phyloP scores from a whole-genome alignment of 2,113 vertebrate species.

The Thalassoma bifasciatum region DNA sequence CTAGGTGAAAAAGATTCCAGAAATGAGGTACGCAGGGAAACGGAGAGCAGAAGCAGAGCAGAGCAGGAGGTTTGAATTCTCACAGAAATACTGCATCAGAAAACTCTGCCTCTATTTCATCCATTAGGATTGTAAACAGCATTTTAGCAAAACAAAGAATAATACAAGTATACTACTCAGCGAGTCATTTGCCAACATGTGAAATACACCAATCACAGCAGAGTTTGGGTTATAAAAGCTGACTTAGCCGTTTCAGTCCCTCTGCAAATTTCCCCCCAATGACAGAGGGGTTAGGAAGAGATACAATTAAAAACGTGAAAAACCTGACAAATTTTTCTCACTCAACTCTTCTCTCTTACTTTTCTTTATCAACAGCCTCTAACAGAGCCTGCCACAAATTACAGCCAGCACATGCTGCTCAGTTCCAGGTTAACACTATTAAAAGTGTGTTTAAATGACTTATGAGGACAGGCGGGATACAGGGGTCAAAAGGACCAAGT shows the following conservation, averaged over 20 bases:
- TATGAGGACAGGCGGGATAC: constrained; percentile 66
- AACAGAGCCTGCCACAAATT: not conserved
- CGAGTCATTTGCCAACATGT: no score
- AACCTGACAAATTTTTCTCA: not conserved
- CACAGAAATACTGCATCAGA: not conserved
- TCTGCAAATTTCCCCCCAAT: not conserved
- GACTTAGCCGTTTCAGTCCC: not conserved
- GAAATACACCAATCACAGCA: not conserved
- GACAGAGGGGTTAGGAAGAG: not conserved
- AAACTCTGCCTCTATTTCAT: constrained; percentile 1
- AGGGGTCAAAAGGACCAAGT: constrained; percentile 54
- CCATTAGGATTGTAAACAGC: not conserved
- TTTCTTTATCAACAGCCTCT: not conserved
- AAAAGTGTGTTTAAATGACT: constrained; percentile 78
- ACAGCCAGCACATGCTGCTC: constrained; percentile 30
- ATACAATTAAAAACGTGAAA: not conserved
- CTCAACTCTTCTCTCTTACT: not conserved
- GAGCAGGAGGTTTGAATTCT: not conserved
- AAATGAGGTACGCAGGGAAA: constrained; percentile 36
- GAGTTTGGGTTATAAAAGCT: not conserved
- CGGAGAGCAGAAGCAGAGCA: not conserved
- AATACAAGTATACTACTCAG: not conserved
- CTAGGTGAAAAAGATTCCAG: constrained; percentile 64
- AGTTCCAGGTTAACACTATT: constrained; percentile 71
- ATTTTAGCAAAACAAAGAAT: not conserved